Conservation (phyloP, 2,797 vertebrate species). For the Peromyscus attwateri region DNA sequence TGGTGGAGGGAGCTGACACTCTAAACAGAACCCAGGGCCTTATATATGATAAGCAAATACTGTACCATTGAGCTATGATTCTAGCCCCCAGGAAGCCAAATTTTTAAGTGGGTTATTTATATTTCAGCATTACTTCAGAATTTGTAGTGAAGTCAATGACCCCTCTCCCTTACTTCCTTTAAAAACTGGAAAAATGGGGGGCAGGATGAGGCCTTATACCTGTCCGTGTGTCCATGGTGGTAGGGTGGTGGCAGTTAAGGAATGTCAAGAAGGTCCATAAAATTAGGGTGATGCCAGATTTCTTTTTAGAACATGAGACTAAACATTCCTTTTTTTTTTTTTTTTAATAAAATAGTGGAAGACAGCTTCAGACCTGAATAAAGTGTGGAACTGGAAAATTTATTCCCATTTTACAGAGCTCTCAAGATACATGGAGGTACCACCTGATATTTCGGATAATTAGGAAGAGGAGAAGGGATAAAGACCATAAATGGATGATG, state of each 20-base stretch:
- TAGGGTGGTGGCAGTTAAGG: not conserved
- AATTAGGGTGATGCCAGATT: not conserved
- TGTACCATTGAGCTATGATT: not conserved
- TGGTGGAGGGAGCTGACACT: not conserved
- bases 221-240: not conserved
- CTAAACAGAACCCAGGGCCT: not conserved
- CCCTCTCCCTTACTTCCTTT: not conserved
- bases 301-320: not conserved
- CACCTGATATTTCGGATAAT: not conserved
- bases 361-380: not conserved
- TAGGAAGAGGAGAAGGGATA: conserved; percentile 19
- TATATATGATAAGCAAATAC: not conserved
- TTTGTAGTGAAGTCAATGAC: not conserved
- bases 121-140: not conserved
- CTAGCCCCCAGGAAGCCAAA: not conserved
- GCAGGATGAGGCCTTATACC: not conserved
- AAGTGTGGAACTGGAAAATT: not conserved
- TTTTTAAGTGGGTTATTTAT: not conserved
- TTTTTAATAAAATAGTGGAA: not conserved
- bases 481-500: not conserved
- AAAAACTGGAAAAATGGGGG: not conserved
- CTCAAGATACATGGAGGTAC: not conserved
- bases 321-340: not conserved
- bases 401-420: not conserved
- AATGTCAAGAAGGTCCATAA: not conserved